Base-by-base conservation (phyloP, 1,140 invertebrate genomes). In the Steinernema khuongi region DNA sequence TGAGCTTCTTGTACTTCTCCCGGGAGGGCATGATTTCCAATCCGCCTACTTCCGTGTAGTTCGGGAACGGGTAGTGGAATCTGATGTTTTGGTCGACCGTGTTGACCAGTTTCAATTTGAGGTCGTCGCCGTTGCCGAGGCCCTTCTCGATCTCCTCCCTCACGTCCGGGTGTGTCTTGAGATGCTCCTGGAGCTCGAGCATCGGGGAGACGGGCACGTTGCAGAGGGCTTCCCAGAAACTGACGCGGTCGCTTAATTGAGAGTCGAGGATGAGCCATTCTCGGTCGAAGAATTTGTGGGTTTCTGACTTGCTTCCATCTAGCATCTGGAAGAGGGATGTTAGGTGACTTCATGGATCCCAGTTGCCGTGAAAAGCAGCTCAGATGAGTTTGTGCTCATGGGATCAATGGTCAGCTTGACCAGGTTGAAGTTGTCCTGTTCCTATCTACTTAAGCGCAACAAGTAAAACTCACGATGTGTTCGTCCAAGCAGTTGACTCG, bases 181-280 rank as follows among this genome's bases (percentile, higher is more conserved):
- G 44, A 43, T 77, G 76, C 67, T 77, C 74, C 22, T 73, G 74
- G 2, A 77, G 50, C 22, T 60, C 50, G 7, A 60, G 50, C 19
- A 60, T 60, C 14, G 11, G 7, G 19, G 66, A 50, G 11, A 77
- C 28, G 14, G 60, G 76, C 17, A 77, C 74, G 14, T 72, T 22
- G 31, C 71, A 36, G 1, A 77, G 44, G 26, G 29, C 22, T 26
- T 76, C 70, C 76, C 76, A 77, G 33, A 77, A 77, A 2, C 31
- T 22, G 4, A 28, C 30, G 11, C 74, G 26, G 30, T 77, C 67
- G 14, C 43, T 29, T 7, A 77, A 31, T 26, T 77, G 69, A 1
- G 69, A n/a, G 50, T 67, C 75, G 28, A 77, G 26, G n/a, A 66
- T 60, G 22, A 77, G 44, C 76, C 76, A 77, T 36, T 68, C 66